phyloP scores from a whole-genome alignment of 92 coral and sea anemone species.

The Porites rus region DNA sequence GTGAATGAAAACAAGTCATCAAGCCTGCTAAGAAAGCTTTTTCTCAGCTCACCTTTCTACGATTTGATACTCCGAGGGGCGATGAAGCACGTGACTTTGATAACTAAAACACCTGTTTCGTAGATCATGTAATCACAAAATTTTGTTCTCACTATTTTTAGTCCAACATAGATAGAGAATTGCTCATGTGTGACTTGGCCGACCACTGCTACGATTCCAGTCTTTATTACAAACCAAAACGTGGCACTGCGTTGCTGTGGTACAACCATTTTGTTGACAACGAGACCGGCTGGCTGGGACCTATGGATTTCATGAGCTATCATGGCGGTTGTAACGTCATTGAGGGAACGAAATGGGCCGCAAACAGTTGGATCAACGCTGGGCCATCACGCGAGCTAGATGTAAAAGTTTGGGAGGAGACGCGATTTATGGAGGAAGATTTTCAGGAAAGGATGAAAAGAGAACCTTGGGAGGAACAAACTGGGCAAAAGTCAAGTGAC shows the following conservation, averaged over 20 bases:
- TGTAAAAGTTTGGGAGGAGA: slow-evolving; percentile 63
- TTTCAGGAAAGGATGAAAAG: slow-evolving; percentile 27
- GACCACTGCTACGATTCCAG: slow-evolving; percentile 80
- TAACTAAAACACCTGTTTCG: too few relatives aligned
- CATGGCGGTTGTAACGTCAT: slow-evolving; percentile 99
- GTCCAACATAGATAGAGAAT: slow-evolving; percentile 30
- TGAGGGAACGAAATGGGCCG: slow-evolving; percentile 98
- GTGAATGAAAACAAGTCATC: too few relatives aligned
- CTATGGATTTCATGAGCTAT: slow-evolving; percentile 72
- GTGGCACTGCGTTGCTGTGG: slow-evolving; percentile 93
- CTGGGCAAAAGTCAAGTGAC: not conserved
- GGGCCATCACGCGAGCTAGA: slow-evolving; percentile 72
- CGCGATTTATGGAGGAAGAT: slow-evolving; percentile 28
- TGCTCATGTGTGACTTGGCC: slow-evolving; percentile 79
- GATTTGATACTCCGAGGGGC: too few relatives aligned
- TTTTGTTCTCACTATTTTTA: slow-evolving; percentile 9
- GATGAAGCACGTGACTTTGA: too few relatives aligned
- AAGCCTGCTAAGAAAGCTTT: too few relatives aligned
- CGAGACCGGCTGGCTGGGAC: slow-evolving; percentile 92
- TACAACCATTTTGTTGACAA: slow-evolving; percentile 89
- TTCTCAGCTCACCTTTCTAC: too few relatives aligned
- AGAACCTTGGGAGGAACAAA: slow-evolving; percentile 37
- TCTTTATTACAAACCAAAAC: slow-evolving; percentile 85
- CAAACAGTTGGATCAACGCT: slow-evolving; percentile 96
- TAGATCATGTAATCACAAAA: too few relatives aligned